Percentiles rank a stretch among this genome's conserved stretches.
Conservation (phyloP, 2,797 vertebrate genomes). For the Crax fasciolata region DNA sequence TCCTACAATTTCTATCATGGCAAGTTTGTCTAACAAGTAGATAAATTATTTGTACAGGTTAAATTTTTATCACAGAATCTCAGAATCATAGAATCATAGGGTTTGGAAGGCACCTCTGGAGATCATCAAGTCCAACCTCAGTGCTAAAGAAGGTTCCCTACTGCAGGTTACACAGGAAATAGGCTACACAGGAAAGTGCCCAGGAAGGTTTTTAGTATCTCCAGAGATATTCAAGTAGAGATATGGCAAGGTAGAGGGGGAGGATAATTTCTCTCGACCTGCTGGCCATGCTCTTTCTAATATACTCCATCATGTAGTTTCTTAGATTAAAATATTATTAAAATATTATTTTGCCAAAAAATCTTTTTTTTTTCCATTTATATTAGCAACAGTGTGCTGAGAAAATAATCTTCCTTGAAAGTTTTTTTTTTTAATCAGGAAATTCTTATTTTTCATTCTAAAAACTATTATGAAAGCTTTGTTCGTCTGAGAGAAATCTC, state of each 20-base stretch:
- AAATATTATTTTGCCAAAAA: not conserved
- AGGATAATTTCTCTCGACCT: too few relatives aligned
- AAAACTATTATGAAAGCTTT: not conserved
- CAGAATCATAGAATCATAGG: too few relatives aligned
- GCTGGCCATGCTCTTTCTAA: too few relatives aligned
- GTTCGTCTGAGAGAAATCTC: not conserved
- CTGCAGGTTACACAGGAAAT: too few relatives aligned
- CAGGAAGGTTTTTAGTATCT: too few relatives aligned
- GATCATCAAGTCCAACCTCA: too few relatives aligned
- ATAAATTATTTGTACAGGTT: not conserved
- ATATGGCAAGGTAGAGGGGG: too few relatives aligned
- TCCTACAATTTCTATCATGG: not conserved
- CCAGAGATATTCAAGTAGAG: too few relatives aligned
- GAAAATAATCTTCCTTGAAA: not conserved
- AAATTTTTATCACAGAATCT: too few relatives aligned
- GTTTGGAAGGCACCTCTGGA: too few relatives aligned
- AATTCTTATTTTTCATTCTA: not conserved
- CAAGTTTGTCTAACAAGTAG: not conserved
- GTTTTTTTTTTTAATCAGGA: not conserved
- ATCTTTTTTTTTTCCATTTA: rapidly evolving
- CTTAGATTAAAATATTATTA: not conserved
- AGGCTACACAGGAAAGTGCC: too few relatives aligned
- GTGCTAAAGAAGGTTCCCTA: too few relatives aligned
- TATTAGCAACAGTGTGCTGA: not conserved
- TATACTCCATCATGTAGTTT: not conserved